A percentile compares a stretch with the other conserved stretches of the same genome.
These are phyloP conservation scores for Catocala sponsa DNA, from an alignment of 2,888 invertebrate genomes.

Conservation along the genomic window DNA sequence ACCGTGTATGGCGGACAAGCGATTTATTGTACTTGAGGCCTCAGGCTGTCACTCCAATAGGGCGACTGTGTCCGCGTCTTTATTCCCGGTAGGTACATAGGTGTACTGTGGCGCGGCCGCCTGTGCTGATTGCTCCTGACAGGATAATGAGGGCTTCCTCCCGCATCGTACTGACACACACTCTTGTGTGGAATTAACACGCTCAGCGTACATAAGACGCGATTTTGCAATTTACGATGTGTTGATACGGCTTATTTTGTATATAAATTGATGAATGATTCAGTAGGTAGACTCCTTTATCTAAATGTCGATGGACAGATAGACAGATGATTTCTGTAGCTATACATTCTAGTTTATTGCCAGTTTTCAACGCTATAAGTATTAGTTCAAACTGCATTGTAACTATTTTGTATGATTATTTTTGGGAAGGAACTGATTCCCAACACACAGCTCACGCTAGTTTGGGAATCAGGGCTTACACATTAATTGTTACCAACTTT, in stretches of 20 bases:
- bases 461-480: too few relatives aligned
- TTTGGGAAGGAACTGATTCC: too few relatives aligned
- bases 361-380: too few relatives aligned
- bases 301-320: too few relatives aligned
- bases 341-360: too few relatives aligned
- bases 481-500: too few relatives aligned
- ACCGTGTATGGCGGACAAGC: constrained; percentile 41
- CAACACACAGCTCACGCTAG: too few relatives aligned
- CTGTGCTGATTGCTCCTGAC: constrained; percentile 83
- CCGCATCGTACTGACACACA: constrained; percentile 77
- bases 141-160: constrained; percentile 86
- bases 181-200: constrained; percentile 73
- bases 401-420: too few relatives aligned
- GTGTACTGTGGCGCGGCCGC: constrained; percentile 60
- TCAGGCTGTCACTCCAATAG: constrained; percentile 50
- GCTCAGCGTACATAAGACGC: constrained; percentile 57
- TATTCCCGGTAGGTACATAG: constrained; percentile 57
- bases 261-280: too few relatives aligned
- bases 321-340: too few relatives aligned
- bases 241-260: constrained; percentile 9
- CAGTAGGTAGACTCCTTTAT: too few relatives aligned
- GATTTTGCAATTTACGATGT: constrained; percentile 36
- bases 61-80: constrained; percentile 60
- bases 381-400: too few relatives aligned
- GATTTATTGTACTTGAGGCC: constrained; percentile 46